Evolutionary conservation across 1,140 invertebrate genomes (phyloP).

Genomic region (Drosophila bifasciata): DNA sequence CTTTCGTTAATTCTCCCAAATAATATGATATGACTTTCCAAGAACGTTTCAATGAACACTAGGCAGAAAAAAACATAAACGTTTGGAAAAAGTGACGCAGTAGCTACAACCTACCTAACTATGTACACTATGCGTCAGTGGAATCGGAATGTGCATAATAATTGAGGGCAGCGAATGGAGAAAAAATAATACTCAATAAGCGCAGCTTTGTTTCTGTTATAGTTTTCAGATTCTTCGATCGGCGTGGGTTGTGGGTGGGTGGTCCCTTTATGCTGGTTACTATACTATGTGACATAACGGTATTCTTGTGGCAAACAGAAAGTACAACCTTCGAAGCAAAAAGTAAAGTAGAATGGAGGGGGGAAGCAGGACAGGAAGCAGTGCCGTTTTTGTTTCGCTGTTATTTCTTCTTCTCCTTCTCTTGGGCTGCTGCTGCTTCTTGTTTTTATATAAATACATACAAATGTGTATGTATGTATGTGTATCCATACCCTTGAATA

Average conservation of each 20-base stretch:
- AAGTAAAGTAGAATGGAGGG: slow-evolving; percentile 12
- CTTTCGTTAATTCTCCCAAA: slow-evolving; percentile 5
- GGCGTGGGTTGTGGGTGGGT: background rate
- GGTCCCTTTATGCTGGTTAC: slow-evolving; percentile 39
- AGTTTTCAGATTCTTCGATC: slow-evolving; percentile 23
- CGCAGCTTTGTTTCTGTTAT: slow-evolving; percentile 47
- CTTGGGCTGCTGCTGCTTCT: too few species aligned
- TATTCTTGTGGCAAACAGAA: slow-evolving; percentile 31
- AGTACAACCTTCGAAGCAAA: slow-evolving; percentile 15
- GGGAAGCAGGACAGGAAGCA: slow-evolving; percentile 9
- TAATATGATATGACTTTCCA: slow-evolving; percentile 18
- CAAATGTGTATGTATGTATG: too few species aligned
- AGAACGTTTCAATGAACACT: slow-evolving; percentile 61
- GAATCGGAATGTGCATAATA: slow-evolving; percentile 65
- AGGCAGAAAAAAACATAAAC: slow-evolving; percentile 20
- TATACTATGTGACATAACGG: slow-evolving; percentile 74
- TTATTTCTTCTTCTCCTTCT: too few species aligned
- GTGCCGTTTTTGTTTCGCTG: background rate
- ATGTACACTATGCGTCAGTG: slow-evolving; percentile 21
- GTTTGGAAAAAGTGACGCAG: slow-evolving; percentile 23
- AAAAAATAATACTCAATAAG: slow-evolving; percentile 72
- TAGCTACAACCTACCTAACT: slow-evolving; percentile 9
- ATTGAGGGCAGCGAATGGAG: slow-evolving; percentile 36
- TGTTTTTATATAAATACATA: too few species aligned
- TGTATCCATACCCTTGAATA: too few species aligned